Base-by-base conservation (phyloP, 2,113 vertebrate species). In the Loxodonta africana region DNA sequence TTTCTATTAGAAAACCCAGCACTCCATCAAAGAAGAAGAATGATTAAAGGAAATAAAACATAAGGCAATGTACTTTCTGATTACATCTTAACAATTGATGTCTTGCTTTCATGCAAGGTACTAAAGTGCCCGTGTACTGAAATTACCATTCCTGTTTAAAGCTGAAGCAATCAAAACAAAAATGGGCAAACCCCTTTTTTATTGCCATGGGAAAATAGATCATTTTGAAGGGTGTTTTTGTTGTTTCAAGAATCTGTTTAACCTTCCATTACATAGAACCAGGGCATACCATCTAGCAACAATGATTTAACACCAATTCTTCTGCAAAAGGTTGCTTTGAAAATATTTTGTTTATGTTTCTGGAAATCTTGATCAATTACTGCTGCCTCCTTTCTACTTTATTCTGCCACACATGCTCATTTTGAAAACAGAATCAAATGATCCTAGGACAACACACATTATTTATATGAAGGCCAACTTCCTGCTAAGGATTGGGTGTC, bases 21-120 rank as follows among this genome's bases (percentile, higher is more conserved):
- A 83, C 81, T 97, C 95, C 41, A 97, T 95, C 77, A 97, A 97
- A 96, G 92, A 96, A 97, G 44, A 93, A 73, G 84, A 91, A 97
- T 6, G 69, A 98, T 97, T 98, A 98, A 97, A 98, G 97, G 96
- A 96, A 98, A 98, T 89, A 98, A 98, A 98, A 92, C 83, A 97
- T 95, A 97, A 97, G 81, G 84, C 92, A 97, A 98, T 97, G 92
- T 83, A 96, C 86, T 98, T 98, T 96, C 97, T 98, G 96, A 98
- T 98, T 98, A 97, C 97, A 97, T 97, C 97, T 97, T 93, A 88
- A 96, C 97, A 97, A 96, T 92, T 95, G 96, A 97, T 97, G 91
- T 96, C 96, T 98, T 96, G 94, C 95, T 97, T 97, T 97, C 94
- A 95, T 94, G 71, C 95, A 95, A 97, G 96, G 97, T 95, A 95